phyloP scores from a whole-genome alignment of 2,113 vertebrate species.

The Haliaeetus leucogaster region DNA sequence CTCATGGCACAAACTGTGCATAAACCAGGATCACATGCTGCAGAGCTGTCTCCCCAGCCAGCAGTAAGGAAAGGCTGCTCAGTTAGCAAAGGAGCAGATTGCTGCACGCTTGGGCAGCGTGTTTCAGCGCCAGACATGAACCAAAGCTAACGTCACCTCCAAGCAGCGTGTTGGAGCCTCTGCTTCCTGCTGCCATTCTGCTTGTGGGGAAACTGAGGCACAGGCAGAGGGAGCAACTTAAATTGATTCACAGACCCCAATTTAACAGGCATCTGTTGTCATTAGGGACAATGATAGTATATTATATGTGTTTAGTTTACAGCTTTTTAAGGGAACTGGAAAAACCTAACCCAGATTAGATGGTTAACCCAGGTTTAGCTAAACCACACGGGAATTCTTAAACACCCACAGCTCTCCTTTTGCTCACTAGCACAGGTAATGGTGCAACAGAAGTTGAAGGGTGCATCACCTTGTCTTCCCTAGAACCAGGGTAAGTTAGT shows the following conservation, averaged over 20 bases:
- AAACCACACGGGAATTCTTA: neutral
- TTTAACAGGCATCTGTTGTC: neutral
- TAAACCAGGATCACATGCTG: neutral
- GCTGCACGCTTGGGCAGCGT: neutral
- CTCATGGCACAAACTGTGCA: neutral
- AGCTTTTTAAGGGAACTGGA: neutral
- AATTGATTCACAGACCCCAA: neutral
- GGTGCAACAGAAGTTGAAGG: neutral
- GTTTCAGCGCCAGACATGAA: neutral
- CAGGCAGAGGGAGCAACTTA: neutral
- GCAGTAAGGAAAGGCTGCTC: neutral
- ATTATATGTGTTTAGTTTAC: neutral
- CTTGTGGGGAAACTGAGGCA: neutral
- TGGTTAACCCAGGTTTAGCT: neutral
- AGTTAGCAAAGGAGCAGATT: neutral
- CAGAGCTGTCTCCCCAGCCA: neutral
- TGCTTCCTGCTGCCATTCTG: neutral
- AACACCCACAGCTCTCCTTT: neutral
- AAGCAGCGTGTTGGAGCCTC: neutral
- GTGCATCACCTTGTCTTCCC: neutral
- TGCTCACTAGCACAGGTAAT: rapidly evolving
- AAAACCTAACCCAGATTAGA: neutral
- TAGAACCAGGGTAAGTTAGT: neutral
- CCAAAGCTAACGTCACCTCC: neutral
- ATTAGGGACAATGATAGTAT: neutral